Evolutionary conservation across 2,113 vertebrate genomes (phyloP).

Genomic region (Trochalopteron elliotii): DNA sequence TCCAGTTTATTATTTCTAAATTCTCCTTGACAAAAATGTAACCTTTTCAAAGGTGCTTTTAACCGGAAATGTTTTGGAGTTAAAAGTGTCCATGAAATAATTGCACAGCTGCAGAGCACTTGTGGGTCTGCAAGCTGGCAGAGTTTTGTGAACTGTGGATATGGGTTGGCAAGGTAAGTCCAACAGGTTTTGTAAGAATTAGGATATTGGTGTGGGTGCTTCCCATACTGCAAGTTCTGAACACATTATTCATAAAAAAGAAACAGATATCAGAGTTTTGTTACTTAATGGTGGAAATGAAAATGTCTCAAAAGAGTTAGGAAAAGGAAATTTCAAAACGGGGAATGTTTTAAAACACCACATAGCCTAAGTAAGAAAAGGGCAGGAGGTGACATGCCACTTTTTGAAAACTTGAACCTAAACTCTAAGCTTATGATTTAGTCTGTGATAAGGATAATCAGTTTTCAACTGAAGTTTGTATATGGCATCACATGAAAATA

Average conservation of each 20-base stretch:
- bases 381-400: not conserved
- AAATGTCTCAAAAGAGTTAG: not conserved
- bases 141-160: not conserved
- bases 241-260: not conserved
- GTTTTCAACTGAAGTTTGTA: not conserved
- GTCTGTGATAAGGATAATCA: not conserved
- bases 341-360: not conserved
- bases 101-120: not conserved
- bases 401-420: not conserved
- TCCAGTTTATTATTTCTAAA: not conserved
- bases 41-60: not conserved
- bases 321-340: not conserved
- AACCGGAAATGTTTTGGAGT: not conserved
- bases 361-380: not conserved
- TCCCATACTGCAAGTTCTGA: not conserved
- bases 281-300: not conserved
- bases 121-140: not conserved
- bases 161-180: not conserved
- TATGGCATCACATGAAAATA: not conserved
- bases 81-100: not conserved
- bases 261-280: not conserved
- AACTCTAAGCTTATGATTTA: not conserved
- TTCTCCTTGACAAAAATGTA: not conserved
- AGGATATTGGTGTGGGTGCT: accelerated
- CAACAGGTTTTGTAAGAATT: not conserved